These are phyloP conservation scores for Oenanthe melanoleuca DNA, from an alignment of 2,113 vertebrate genomes.

Conservation along the genomic window DNA sequence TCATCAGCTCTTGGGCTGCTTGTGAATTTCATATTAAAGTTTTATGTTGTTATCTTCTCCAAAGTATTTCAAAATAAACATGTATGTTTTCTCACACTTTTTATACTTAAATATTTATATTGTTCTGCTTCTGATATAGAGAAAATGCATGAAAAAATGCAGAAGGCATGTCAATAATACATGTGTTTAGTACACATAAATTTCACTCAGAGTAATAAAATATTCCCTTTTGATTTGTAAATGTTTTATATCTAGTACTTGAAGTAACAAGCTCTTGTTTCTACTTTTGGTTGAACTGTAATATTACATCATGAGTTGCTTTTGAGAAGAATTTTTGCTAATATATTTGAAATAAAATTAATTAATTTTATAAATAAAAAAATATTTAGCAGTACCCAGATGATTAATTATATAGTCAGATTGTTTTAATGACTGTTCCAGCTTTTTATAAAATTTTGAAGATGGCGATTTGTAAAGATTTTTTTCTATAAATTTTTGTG, in stretches of 20 bases:
- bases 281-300: not conserved
- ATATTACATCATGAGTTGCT: not conserved
- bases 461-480: accelerated
- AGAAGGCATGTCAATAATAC: not conserved
- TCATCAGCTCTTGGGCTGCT: not conserved
- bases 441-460: not conserved
- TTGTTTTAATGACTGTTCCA: not conserved
- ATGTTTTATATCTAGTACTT: not conserved
- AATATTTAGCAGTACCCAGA: not conserved
- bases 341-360: not conserved
- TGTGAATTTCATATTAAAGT: not conserved
- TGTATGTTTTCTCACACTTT: not conserved
- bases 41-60: not conserved
- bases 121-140: not conserved
- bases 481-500: not conserved
- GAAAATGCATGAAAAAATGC: not conserved
- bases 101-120: not conserved
- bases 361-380: not conserved
- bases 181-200: not conserved
- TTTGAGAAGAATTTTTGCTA: not conserved
- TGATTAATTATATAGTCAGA: not conserved
- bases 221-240: not conserved
- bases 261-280: not conserved
- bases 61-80: not conserved
- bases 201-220: not conserved